Percentiles rank a stretch among this genome's conserved stretches.
phyloP scores from a whole-genome alignment of 2,113 vertebrate genomes.

The Lepidothrix coronata region DNA sequence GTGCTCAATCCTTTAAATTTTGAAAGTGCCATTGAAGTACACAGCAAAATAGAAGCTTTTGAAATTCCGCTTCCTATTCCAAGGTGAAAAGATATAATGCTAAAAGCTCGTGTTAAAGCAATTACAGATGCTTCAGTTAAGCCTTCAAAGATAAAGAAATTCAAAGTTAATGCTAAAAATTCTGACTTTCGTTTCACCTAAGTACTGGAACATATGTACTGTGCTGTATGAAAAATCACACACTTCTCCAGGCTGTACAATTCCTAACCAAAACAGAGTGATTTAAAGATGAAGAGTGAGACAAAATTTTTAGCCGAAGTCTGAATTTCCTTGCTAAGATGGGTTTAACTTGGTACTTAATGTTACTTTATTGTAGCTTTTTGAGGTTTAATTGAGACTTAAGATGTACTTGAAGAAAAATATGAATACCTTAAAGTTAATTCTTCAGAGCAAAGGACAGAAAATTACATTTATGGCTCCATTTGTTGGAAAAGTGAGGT shows the following conservation, averaged over 20 bases:
- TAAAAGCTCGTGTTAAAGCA: constrained; percentile 27
- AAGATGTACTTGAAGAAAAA: constrained; percentile 70
- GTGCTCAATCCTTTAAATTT: constrained; percentile 42
- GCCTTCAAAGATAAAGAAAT: constrained; percentile 64
- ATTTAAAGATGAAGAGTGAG: constrained; percentile 67
- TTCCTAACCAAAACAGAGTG: constrained; percentile 61
- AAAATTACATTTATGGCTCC: constrained; percentile 63
- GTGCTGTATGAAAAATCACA: constrained; percentile 63
- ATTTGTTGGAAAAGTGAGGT: constrained; percentile 65
- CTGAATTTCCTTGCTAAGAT: constrained; percentile 66
- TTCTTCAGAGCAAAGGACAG: constrained; percentile 69
- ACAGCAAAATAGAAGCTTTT: constrained; percentile 30
- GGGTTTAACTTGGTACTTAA: constrained; percentile 71
- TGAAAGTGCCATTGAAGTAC: neutral
- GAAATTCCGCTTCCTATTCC: neutral
- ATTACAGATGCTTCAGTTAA: constrained; percentile 67
- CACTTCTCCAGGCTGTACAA: constrained; percentile 31
- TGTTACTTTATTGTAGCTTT: constrained; percentile 73
- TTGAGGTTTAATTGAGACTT: constrained; percentile 73
- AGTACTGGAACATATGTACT: constrained; percentile 56
- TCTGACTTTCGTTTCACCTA: constrained; percentile 60
- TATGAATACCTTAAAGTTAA: constrained; percentile 73
- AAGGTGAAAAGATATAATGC: constrained; percentile 35
- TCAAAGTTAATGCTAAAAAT: constrained; percentile 65
- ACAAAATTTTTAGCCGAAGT: constrained; percentile 61